Conservation (phyloP, 1,140 invertebrate genomes). For the Sitobion miscanthi region DNA sequence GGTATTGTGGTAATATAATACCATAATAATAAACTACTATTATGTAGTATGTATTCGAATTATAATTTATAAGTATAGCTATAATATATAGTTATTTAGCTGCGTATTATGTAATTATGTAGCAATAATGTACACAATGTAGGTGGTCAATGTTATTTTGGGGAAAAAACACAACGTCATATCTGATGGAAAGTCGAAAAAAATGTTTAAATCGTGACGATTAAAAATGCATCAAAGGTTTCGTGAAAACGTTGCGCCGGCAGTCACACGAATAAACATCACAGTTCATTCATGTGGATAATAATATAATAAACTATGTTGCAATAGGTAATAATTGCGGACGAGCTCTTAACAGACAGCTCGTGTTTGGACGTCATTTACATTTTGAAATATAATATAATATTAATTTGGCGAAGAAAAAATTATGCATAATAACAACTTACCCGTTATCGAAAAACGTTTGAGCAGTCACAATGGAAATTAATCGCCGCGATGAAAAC, state of each 20-base stretch:
- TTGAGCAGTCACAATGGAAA: background rate
- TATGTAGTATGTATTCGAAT: background rate
- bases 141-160: background rate
- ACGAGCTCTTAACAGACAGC: background rate
- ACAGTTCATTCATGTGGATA: background rate
- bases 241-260: background rate
- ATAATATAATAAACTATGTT: background rate
- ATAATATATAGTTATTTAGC: too few relatives aligned
- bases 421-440: conserved; percentile 6
- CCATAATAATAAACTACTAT: background rate
- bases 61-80: too few relatives aligned
- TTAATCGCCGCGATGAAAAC: background rate
- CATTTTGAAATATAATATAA: background rate
- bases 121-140: background rate
- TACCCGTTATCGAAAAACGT: background rate
- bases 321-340: background rate
- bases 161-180: background rate
- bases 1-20: background rate
- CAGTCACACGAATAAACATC: background rate
- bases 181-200: background rate
- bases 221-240: conserved; percentile 18
- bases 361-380: background rate
- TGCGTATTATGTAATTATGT: too few relatives aligned
- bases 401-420: background rate
- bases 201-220: conserved; percentile 19